These are phyloP conservation scores for Coenonympha arcania DNA, from an alignment of 2,888 invertebrate species.

Conservation along the genomic window DNA sequence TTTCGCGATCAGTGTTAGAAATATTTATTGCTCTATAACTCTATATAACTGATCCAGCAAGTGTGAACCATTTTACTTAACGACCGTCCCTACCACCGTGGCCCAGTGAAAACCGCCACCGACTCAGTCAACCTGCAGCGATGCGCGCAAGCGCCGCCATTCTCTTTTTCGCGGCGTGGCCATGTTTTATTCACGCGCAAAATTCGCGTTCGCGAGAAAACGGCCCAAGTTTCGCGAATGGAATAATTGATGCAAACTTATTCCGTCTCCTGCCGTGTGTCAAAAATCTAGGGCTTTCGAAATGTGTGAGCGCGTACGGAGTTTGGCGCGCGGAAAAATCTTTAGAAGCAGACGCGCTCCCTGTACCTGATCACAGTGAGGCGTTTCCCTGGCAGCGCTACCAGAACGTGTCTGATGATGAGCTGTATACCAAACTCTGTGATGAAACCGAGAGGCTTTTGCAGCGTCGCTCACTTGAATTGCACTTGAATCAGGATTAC, in stretches of 20 bases:
- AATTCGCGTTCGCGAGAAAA: slow-evolving; percentile 20
- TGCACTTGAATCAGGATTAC: slow-evolving; percentile 69
- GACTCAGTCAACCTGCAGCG: slow-evolving; percentile 57
- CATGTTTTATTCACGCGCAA: slow-evolving; percentile 35
- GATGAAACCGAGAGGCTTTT: slow-evolving; percentile 68
- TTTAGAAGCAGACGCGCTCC: slow-evolving; percentile 28
- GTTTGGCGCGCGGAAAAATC: slow-evolving; percentile 67
- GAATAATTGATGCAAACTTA: slow-evolving; percentile 23
- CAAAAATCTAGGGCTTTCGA: slow-evolving; percentile 55
- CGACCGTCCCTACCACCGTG: slow-evolving; percentile 36
- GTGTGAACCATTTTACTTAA: not conserved
- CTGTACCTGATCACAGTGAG: slow-evolving; percentile 43
- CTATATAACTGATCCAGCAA: slow-evolving; percentile 1
- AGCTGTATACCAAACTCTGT: slow-evolving; percentile 66
- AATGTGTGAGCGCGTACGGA: slow-evolving; percentile 74
- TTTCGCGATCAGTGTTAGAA: not conserved
- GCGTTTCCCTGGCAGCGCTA: slow-evolving; percentile 62
- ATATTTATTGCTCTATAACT: not conserved
- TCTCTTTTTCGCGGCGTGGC: slow-evolving; percentile 47
- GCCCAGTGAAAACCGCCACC: slow-evolving; percentile 33
- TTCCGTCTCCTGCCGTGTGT: slow-evolving; percentile 40
- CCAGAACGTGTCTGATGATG: slow-evolving; percentile 57
- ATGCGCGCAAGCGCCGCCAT: slow-evolving; percentile 65
- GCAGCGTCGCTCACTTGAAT: slow-evolving; percentile 60
- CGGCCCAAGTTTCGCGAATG: slow-evolving; percentile 16